Conservation (phyloP, 2,797 vertebrate species). For the Channallabes apus region DNA sequence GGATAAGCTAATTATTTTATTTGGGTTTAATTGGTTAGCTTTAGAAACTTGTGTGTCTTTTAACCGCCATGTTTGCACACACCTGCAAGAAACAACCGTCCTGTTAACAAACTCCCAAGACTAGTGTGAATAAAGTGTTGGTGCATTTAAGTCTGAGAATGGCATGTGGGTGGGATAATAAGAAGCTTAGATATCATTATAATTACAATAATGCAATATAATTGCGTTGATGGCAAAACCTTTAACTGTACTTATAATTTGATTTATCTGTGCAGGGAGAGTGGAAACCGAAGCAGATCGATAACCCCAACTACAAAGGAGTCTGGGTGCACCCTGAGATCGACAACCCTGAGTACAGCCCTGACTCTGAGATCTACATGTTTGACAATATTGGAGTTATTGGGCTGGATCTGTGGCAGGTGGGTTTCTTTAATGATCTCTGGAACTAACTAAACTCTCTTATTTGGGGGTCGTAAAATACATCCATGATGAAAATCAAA, state of each 20-base stretch:
- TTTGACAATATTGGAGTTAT: slow-evolving; percentile 74
- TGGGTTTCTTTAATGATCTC: slow-evolving; percentile 50
- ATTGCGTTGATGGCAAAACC: not conserved
- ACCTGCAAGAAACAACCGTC: not conserved
- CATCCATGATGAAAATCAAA: not conserved
- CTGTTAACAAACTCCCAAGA: not conserved
- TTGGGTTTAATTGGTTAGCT: not conserved
- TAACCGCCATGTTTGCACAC: no score
- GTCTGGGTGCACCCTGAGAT: slow-evolving; percentile 81
- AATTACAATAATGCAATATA: no score
- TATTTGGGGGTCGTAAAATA: not conserved
- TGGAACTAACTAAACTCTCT: not conserved
- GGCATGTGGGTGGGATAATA: not conserved
- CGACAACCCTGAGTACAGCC: slow-evolving; percentile 80
- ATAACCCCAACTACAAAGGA: slow-evolving; percentile 81
- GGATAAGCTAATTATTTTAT: not conserved
- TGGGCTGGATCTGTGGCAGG: slow-evolving; percentile 82
- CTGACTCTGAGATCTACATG: slow-evolving; percentile 76
- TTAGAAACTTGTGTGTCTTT: not conserved
- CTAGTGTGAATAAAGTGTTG: not conserved
- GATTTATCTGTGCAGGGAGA: slow-evolving; percentile 69
- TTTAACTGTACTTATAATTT: not conserved
- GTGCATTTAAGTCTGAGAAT: not conserved
- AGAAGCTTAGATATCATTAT: not conserved
- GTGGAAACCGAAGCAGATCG: slow-evolving; percentile 79